A percentile compares a stretch with the other conserved stretches of the same genome.
Conservation (phyloP, 2,113 vertebrate species). For the Myotis brandtii region DNA sequence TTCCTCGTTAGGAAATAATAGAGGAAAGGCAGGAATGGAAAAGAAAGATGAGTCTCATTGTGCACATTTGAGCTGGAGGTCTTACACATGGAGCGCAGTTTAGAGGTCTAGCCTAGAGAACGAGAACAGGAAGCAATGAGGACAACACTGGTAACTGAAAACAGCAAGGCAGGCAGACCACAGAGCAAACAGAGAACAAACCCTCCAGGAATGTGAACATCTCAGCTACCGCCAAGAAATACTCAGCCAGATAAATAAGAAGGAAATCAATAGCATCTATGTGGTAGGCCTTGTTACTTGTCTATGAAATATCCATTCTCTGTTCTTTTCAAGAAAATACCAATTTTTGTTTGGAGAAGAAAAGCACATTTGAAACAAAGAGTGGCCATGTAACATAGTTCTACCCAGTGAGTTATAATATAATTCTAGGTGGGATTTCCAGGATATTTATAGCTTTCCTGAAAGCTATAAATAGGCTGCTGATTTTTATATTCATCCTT, state of each 20-base stretch:
- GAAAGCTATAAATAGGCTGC: background rate
- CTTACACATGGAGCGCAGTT: background rate
- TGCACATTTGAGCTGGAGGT: background rate
- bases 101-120: background rate
- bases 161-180: background rate
- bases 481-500: background rate
- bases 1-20: background rate
- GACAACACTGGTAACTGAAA: background rate
- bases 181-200: background rate
- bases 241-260: background rate
- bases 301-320: background rate
- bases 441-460: background rate
- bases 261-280: background rate
- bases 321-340: slow-evolving; percentile 10
- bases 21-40: background rate
- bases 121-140: background rate
- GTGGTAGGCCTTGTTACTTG: background rate
- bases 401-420: background rate
- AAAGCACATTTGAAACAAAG: background rate
- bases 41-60: background rate
- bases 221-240: background rate
- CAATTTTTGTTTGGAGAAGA: background rate
- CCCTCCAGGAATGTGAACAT: background rate
- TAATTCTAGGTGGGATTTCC: background rate
- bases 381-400: background rate